These are phyloP conservation scores for Dasyprocta punctata DNA, from an alignment of 2,113 vertebrate genomes.

Conservation along the genomic window DNA sequence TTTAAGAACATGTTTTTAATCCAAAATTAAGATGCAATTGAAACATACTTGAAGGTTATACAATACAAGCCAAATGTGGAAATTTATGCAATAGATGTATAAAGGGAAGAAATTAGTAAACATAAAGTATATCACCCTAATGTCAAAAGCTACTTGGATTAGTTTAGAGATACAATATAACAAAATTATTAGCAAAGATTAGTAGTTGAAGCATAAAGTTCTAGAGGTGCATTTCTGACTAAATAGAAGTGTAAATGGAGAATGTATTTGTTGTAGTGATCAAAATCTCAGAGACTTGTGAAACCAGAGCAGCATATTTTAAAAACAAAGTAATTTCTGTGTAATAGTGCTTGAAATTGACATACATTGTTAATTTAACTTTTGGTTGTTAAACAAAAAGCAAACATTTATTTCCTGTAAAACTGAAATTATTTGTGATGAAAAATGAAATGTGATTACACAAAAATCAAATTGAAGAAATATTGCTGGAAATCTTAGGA, in stretches of 20 bases:
- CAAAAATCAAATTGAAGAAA: neutral
- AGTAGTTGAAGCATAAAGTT: neutral
- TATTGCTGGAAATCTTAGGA: neutral
- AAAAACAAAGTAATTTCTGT: neutral
- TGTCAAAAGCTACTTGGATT: neutral
- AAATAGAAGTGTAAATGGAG: neutral
- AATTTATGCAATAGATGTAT: neutral
- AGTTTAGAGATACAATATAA: neutral
- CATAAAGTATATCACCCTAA: neutral
- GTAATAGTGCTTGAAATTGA: neutral
- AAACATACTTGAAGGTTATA: neutral
- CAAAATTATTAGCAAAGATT: neutral
- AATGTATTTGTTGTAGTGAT: neutral
- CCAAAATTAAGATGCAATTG: neutral
- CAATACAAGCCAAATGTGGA: neutral
- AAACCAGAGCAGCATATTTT: neutral
- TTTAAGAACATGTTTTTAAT: neutral
- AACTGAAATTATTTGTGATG: neutral
- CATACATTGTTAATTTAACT: neutral
- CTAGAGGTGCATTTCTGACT: neutral
- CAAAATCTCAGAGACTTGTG: neutral
- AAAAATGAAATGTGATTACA: neutral
- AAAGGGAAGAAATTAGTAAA: neutral
- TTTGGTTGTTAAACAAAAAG: neutral
- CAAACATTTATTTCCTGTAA: neutral